A percentile compares a stretch with the other conserved stretches of the same genome.
Evolutionary conservation across 2,888 invertebrate species (phyloP).

Genomic region (Platycheirus albimanus): DNA sequence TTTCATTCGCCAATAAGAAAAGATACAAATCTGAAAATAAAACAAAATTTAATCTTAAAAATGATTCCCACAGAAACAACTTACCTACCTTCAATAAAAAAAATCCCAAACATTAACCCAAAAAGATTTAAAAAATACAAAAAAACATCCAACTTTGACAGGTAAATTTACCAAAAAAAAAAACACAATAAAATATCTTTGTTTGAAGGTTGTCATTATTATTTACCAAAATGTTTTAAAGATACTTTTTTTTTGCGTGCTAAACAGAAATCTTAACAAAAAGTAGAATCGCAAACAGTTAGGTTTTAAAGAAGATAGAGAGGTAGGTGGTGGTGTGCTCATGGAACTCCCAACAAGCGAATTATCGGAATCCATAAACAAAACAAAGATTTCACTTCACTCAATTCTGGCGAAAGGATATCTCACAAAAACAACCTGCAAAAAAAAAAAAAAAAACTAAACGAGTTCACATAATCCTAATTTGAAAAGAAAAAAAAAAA

Average conservation of each 20-base stretch:
- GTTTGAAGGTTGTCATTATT: conserved; percentile 61
- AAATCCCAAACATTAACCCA: conserved; percentile 21
- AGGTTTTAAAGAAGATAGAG: conserved; percentile 2
- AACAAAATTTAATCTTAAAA: conserved; percentile 18
- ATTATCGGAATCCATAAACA: conserved; percentile 73
- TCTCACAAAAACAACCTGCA: conserved; percentile 47
- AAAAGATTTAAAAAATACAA: conserved; percentile 8
- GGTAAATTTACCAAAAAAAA: conserved; percentile 68
- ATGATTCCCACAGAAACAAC: conserved; percentile 59
- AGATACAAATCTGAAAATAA: conserved; percentile 60
- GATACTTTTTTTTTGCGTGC: conserved; percentile 25
- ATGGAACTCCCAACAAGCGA: conserved; percentile 69
- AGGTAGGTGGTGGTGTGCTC: conserved; percentile 49
- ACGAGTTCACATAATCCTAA: conserved; percentile 39
- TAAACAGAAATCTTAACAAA: conserved; percentile 44
- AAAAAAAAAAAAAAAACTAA: conserved; percentile 31
- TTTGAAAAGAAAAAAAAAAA: conserved; percentile 39
- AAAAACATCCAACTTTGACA: conserved; percentile 54
- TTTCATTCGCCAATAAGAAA: conserved; percentile 39
- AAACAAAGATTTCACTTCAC: conserved; percentile 70
- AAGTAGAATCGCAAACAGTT: conserved; percentile 11
- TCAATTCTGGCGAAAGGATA: conserved; percentile 70
- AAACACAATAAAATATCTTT: conserved; percentile 70
- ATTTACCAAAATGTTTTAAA: conserved; percentile 2
- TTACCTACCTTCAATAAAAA: not conserved